A percentile compares a stretch with the other conserved stretches of the same genome.
Evolutionary conservation across 2,888 invertebrate species (phyloP).

Genomic region (Operophtera brumata): DNA sequence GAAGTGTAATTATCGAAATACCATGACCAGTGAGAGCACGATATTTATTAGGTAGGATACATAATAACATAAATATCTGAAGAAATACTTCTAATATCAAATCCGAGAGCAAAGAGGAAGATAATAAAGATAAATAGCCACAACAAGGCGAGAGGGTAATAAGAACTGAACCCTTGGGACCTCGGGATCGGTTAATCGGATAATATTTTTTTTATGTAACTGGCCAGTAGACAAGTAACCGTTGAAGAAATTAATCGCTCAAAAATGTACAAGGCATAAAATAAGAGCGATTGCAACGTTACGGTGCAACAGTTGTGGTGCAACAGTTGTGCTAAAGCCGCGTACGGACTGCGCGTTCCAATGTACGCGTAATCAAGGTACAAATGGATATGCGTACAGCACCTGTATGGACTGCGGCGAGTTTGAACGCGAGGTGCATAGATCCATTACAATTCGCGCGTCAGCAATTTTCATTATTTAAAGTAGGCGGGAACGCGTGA

Average conservation of each 20-base stretch:
- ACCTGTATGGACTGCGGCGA: too few species aligned
- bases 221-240: not conserved
- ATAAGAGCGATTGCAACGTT: too few species aligned
- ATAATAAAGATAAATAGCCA: constrained; percentile 56
- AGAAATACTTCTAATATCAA: constrained; percentile 23
- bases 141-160: constrained; percentile 44
- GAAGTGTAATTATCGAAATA: not conserved
- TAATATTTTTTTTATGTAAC: not conserved
- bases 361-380: too few species aligned
- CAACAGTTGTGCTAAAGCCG: too few species aligned
- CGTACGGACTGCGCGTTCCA: too few species aligned
- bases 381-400: too few species aligned
- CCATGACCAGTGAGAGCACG: not conserved
- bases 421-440: too few species aligned
- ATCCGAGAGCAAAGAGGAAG: constrained; percentile 34
- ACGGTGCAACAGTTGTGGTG: too few species aligned
- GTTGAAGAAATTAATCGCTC: not conserved
- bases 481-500: too few species aligned
- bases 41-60: constrained; percentile 19
- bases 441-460: too few species aligned
- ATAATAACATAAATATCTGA: not conserved
- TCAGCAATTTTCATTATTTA: too few species aligned
- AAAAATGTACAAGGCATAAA: not conserved
- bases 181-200: constrained; percentile 44
- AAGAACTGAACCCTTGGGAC: constrained; percentile 38